Percentiles rank a stretch among this genome's conserved stretches.
phyloP scores from a whole-genome alignment of 2,797 vertebrate genomes.

The Odontamblyopus lacepedii region DNA sequence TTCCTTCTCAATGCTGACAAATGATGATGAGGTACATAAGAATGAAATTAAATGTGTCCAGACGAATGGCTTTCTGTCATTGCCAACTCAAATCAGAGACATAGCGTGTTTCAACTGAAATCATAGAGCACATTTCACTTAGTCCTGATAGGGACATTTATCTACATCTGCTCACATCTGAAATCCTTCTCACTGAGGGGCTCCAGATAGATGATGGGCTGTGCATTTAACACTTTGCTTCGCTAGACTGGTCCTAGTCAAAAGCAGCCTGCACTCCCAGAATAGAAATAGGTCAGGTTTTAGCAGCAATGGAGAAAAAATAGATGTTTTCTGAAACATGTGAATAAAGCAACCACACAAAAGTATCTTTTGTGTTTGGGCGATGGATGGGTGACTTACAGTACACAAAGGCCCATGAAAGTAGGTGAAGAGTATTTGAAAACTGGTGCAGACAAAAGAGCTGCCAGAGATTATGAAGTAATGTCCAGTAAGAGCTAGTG shows the following conservation, averaged over 20 bases:
- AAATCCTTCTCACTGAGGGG: constrained; percentile 44
- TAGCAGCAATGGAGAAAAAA: constrained; percentile 54
- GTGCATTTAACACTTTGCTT: constrained; percentile 49
- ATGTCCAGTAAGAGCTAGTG: constrained; percentile 14
- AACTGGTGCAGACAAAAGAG: constrained; percentile 39
- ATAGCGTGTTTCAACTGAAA: constrained; percentile 18
- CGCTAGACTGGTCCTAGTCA: constrained; percentile 31
- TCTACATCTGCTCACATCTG: constrained; percentile 46
- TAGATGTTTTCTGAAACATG: constrained; percentile 41
- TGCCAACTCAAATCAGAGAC: constrained; percentile 19
- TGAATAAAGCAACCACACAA: constrained; percentile 42
- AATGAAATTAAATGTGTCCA: constrained; percentile 30
- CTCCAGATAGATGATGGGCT: constrained; percentile 41
- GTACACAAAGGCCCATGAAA: constrained; percentile 29
- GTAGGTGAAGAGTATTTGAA: constrained; percentile 35
- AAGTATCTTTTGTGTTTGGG: constrained; percentile 9
- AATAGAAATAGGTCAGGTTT: constrained; percentile 61
- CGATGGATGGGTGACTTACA: constrained; percentile 14
- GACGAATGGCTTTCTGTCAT: constrained; percentile 29
- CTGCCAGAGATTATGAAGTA: constrained; percentile 27
- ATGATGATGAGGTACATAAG: constrained; percentile 30
- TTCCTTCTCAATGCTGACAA: constrained; percentile 24
- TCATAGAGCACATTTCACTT: constrained; percentile 13
- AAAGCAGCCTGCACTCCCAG: constrained; percentile 39
- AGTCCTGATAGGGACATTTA: constrained; percentile 45